These are phyloP conservation scores for Drosophila albomicans DNA, from an alignment of 1,140 invertebrate species.

Conservation along the genomic window DNA sequence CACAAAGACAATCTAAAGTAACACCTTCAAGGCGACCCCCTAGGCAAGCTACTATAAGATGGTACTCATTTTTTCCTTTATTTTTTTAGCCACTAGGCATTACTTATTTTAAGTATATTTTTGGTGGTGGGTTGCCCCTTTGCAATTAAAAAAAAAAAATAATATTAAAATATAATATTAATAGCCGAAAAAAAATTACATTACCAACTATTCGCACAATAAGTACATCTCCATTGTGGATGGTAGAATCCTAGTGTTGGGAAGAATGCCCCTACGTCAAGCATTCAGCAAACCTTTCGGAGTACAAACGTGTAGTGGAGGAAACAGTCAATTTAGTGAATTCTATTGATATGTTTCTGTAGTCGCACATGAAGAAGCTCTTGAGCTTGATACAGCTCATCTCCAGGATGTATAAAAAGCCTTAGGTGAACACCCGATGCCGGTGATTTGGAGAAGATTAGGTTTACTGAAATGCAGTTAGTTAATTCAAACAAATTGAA, in stretches of 20 bases:
- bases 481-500: no score
- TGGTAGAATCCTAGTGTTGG: no score
- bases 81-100: neutral
- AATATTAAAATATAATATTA: neutral
- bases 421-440: neutral
- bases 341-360: neutral
- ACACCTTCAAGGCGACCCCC: no score
- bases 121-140: no score
- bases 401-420: conserved; percentile 1
- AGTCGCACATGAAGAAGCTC: conserved; percentile 8
- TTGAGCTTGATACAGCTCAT: conserved; percentile 4
- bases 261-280: no score
- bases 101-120: neutral
- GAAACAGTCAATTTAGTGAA: no score
- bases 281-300: no score
- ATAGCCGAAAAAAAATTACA: no score
- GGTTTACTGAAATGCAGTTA: no score
- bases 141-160: neutral
- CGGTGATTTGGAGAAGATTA: neutral
- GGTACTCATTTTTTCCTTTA: neutral
- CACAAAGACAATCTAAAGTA: neutral
- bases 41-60: neutral
- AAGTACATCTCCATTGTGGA: no score
- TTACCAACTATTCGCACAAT: no score
- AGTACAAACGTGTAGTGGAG: no score